Base-by-base conservation (phyloP, 2,888 invertebrate species). In the Phytoseiulus persimilis region DNA sequence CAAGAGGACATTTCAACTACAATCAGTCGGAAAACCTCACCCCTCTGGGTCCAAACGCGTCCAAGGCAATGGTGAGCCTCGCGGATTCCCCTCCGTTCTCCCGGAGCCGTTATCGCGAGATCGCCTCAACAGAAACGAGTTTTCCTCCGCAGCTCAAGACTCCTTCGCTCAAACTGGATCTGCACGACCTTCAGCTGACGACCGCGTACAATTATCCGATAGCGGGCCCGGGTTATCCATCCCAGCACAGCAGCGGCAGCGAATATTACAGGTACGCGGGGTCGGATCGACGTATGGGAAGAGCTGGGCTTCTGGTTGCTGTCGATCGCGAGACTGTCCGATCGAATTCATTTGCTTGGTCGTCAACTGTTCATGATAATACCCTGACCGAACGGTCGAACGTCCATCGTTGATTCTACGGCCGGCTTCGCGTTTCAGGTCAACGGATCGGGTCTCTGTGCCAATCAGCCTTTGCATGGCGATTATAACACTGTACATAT, bases 391-490 rank as follows among this genome's bases (percentile, higher is more conserved):
- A 9, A 6, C 39, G 39, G 39, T 39, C 39, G n/a, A n/a, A n/a
- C n/a, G n/a, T n/a, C n/a, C n/a, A n/a, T n/a, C n/a, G 39, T 9
- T 39, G 39, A 39, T 39, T 39, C 39, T 39, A 39, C 65, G 65
- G 65, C 28, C 65, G 65, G 23, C 65, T 65, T 31, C 83, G 31
- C 83, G 31, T 87, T 87, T 33, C 33, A 87, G 87, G 87, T 87
- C 87, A 33, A 33, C 45, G 87, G 87, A 92, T 91, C 92, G 96
- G 92, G 96, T 97, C 92, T 93, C 97, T 91, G 98, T 98, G 0
- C 98, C 98, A 23, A 96, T 98, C 89, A 94, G 96, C 90, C 94
- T 98, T 89, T 98, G 98, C 93, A 94, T 98, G 46, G 94, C 96
- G 90, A 96, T 98, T 91, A 96, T 98, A 95, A 95, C 97, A 91